Conservation (phyloP, 2,113 vertebrate genomes). For the Microtus richardsoni region DNA sequence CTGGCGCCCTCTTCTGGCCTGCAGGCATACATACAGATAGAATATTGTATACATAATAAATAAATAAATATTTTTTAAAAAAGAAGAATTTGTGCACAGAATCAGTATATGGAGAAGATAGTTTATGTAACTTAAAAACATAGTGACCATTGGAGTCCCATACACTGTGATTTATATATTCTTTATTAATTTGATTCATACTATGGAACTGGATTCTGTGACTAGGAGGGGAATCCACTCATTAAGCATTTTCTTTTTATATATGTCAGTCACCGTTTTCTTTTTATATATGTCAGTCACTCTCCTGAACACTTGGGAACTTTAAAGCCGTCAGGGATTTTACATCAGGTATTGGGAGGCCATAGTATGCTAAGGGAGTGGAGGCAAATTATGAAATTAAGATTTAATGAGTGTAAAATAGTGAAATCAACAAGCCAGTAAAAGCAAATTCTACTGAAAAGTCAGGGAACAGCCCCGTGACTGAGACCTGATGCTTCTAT, state of each 20-base stretch:
- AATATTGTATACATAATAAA: too few species aligned
- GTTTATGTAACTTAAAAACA: neutral
- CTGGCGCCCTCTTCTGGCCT: too few species aligned
- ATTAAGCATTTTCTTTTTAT: neutral
- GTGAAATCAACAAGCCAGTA: neutral
- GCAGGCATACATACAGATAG: too few species aligned
- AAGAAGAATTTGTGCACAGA: neutral
- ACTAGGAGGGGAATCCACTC: neutral
- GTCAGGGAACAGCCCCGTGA: fast-evolving
- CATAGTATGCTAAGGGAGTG: neutral
- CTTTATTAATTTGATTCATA: neutral
- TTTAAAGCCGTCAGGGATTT: neutral
- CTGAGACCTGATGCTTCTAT: neutral
- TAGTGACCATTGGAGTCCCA: neutral
- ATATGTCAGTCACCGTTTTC: neutral
- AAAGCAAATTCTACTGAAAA: neutral
- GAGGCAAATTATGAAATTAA: neutral
- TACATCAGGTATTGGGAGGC: neutral
- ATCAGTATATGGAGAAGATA: neutral
- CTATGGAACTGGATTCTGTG: neutral
- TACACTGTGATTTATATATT: neutral
- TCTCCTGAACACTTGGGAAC: neutral
- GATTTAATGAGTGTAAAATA: neutral
- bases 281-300: neutral
- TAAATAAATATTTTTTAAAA: too few species aligned